Base-by-base conservation (phyloP, 2,888 invertebrate species). In the Diarsia dahlii region DNA sequence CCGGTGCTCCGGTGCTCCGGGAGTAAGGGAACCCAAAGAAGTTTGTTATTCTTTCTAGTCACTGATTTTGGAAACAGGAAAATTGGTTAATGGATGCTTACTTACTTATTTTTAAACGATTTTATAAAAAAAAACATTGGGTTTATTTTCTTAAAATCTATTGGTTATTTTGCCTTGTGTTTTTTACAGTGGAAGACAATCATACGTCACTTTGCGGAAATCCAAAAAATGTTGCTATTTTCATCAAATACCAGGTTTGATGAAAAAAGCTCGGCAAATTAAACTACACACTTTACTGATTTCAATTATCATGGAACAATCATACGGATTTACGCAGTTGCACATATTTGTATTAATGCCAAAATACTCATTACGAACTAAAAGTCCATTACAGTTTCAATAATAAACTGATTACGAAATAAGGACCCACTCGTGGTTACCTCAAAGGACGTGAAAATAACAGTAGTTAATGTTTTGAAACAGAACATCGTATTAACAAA, bases 31-130 rank as follows among this genome's bases (percentile, higher is more conserved):
- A 4, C 28, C 5, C 34, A 39, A 56, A 52, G 23, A 20, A 79
- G 58, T 60, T 71, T 68, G 20, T 56, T 71, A 34, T 81, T 84
- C 23, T 65, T 80, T 68, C 3, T 46, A 34, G 52, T 60, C 39
- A 50, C 45, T 78, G 50, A 65, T 74, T 81, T 56, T n/a, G 65
- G 34, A 28, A 23, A 50, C 13, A 45, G 46, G 23, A 0, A 23
- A 23, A 34, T 52, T 23, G 23, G 15, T 69, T 34, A 34, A 10
- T 48, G 45, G 28, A 12, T 20, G 45, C n/a, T 46, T 46, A 50
- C n/a, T 46, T 46, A 50, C n/a, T 60, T 62, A 74, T 56, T 34
- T 56, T 23, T 6, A 15, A 54, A 15, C 52, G 2, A 13, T 72
- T 34, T 18, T 1, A 10, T 46, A 4, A 28, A 28, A 3, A 5